Evolutionary conservation across 2,113 vertebrate species (phyloP), one percentile per base, ranked within the genome.

Genomic region (Copsychus sechellarum): DNA sequence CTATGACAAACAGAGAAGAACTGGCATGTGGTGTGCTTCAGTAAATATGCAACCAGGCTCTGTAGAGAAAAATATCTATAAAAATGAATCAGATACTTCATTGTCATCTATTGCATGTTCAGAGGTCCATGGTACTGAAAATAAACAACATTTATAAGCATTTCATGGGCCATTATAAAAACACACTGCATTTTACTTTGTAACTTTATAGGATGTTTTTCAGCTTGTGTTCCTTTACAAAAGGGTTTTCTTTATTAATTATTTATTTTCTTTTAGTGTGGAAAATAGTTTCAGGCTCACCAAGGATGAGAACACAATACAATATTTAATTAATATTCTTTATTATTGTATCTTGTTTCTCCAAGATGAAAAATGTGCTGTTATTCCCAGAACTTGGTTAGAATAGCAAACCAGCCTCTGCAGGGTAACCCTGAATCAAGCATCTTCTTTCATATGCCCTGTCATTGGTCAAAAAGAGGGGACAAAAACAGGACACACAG

Each of bases 101-200:
- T 86, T 90, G 71, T 74, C 60, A 57, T 88, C 31, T 88, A 43
- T 24, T 74, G 36, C 48, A 40, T 58, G 56, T 47, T 95, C 90
- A 88, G 82, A 81, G 72, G 94, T 96, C 96, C 95, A 95, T 96
- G 95, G 94, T 96, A 96, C 96, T 96, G 96, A 96, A 96, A 96
- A 93, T 67, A 92, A 91, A 83, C 51, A 92, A 24, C 61, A 78
- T 92, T 83, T 84, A 84, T 88, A 92, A 93, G 74, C 79, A 95
- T 48, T 93, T 88, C 22, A 88, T 40, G 25, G 13, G 28, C 78
- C 4, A 33, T 51, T 88, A 56, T 74, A 70, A 92, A 94, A 95
- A 70, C 60, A 94, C 4, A 23, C 51, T 48, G 21, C 64, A 56
- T 90, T 94, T 94, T 73, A 71, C 81, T 93, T 90, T 92, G 95